Evolutionary conservation across 2,888 invertebrate species (phyloP), one percentile per base, ranked within the genome.

Genomic region (Spodoptera littoralis): DNA sequence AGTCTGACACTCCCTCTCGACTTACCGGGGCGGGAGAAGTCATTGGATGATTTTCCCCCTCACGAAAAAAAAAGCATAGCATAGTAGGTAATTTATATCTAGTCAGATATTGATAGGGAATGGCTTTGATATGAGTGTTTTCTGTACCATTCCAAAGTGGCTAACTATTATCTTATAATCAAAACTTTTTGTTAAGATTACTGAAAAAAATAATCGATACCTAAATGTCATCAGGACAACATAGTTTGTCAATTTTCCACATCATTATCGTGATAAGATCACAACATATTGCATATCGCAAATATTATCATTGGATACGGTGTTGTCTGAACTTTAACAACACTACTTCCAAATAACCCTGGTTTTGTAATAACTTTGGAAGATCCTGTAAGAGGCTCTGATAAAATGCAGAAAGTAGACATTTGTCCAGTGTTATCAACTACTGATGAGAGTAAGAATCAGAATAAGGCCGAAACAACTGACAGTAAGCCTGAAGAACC

Each of bases 181-280:
- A 27, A 48, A 11, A 48, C 48, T 48, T 48, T 27, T 48, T 12
- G 1, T 13, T 12, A 48, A 0, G n/a, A 22, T 13, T 22, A 0
- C 48, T 11, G 12, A 42, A 24, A 53, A 53, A 43, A 5, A 24
- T 0, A 22, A n/a, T 22, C 47, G 53, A 13, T 53, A 70, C n/a
- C 13, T 64, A 66, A 70, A 77, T 77, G 72, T 63, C 77, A 70
- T 51, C 52, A 30, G 42, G 27, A 18, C 44, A 44, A 43, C 42
- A 50, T 22, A 50, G 13, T 1, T 46, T 57, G 13, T 44, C 50
- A 11, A 50, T 62, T 18, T 49, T 30, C 11, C 24, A 65, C 0
- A 44, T 47, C 36, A 56, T 70, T 50, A 45, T 72, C 30, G 12
- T 55, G n/a, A 50, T 59, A 62, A 4, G 63, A 61, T 43, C 69